phyloP scores from a whole-genome alignment of 2,888 invertebrate genomes.

The Synergus japonicus region DNA sequence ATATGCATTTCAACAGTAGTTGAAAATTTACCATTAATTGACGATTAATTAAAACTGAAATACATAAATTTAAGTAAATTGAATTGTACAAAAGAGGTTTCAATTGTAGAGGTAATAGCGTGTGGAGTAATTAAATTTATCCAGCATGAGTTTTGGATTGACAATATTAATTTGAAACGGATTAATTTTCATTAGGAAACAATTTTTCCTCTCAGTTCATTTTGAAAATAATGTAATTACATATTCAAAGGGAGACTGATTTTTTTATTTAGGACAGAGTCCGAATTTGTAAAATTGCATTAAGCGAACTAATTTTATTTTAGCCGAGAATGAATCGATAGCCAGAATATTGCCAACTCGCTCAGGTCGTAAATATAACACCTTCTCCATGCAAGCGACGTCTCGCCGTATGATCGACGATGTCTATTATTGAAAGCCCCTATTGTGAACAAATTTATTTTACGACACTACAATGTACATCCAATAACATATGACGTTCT shows the following conservation, averaged over 20 bases:
- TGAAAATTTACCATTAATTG: too few relatives aligned
- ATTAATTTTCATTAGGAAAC: neutral
- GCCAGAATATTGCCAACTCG: constrained; percentile 8
- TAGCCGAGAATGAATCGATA: neutral
- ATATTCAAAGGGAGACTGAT: neutral
- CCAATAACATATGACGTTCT: neutral
- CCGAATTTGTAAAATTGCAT: neutral
- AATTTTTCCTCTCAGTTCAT: neutral
- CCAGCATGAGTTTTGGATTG: neutral
- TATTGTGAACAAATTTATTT: constrained; percentile 31
- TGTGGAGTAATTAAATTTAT: neutral
- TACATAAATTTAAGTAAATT: neutral
- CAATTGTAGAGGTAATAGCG: neutral
- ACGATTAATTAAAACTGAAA: too few relatives aligned
- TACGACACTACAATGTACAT: constrained; percentile 16
- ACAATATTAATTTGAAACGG: too few relatives aligned
- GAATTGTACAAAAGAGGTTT: neutral
- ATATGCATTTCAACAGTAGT: too few relatives aligned
- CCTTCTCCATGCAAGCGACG: constrained; percentile 10
- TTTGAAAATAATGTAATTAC: neutral
- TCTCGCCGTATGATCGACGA: constrained; percentile 21
- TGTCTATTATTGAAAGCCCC: constrained; percentile 30
- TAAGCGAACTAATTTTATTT: neutral
- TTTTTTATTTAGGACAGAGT: neutral
- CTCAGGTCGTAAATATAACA: neutral